Evolutionary conservation across 2,797 vertebrate species (phyloP).

Genomic region (Malurus splendens): DNA sequence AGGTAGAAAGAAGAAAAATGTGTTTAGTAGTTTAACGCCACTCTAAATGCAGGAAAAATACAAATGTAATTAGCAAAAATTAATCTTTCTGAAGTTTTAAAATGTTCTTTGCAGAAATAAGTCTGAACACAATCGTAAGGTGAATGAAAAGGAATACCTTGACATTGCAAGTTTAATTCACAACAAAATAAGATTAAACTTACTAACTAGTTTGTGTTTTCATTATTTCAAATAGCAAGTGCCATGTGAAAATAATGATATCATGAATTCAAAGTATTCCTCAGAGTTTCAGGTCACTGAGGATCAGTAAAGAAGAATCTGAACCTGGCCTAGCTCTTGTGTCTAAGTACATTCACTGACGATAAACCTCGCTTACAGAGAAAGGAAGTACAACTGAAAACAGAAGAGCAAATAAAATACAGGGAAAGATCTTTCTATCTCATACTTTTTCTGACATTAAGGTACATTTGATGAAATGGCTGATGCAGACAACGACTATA

Average conservation of each 20-base stretch:
- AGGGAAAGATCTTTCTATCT: neutral
- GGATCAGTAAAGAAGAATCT: neutral
- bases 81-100: neutral
- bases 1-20: slow-evolving; percentile 23
- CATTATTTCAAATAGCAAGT: neutral
- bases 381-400: neutral
- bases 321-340: neutral
- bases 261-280: neutral
- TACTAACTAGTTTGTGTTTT: neutral
- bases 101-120: neutral
- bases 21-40: neutral
- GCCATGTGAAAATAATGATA: neutral
- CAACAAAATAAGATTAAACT: neutral
- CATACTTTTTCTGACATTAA: neutral
- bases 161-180: neutral
- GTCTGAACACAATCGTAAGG: neutral
- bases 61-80: neutral
- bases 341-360: neutral
- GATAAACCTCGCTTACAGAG: neutral
- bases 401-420: neutral
- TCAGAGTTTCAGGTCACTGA: neutral
- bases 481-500: neutral
- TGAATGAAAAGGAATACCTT: neutral
- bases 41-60: neutral
- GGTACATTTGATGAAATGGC: neutral